Conservation (phyloP, 2,797 vertebrate genomes). For the Poecilia picta region DNA sequence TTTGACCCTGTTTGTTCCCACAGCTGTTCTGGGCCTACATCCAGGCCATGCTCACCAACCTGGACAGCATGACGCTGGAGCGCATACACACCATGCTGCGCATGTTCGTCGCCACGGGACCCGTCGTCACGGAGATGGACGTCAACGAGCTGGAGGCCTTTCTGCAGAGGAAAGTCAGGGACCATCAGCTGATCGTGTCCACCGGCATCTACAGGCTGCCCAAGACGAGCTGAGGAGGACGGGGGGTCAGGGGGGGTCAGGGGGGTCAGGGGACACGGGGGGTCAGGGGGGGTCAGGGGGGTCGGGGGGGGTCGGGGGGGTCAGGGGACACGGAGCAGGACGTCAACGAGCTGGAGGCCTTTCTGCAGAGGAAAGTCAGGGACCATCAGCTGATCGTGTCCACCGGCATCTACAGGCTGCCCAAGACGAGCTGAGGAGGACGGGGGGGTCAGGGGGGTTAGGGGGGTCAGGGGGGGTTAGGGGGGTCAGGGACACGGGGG, state of each 20-base stretch:
- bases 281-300: too few species aligned
- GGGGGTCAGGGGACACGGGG: too few species aligned
- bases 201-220: slow-evolving; percentile 93
- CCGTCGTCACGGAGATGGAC: slow-evolving; percentile 93
- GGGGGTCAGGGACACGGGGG: too few species aligned
- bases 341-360: too few species aligned
- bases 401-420: too few species aligned
- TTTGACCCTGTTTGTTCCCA: background rate
- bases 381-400: too few species aligned
- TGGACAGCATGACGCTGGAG: slow-evolving; percentile 95
- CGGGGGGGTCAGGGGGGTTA: too few species aligned
- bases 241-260: background rate
- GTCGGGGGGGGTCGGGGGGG: too few species aligned
- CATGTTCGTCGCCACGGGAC: slow-evolving; percentile 95
- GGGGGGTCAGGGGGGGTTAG: too few species aligned
- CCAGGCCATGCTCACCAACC: slow-evolving; percentile 98
- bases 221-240: slow-evolving; percentile 76
- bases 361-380: too few species aligned
- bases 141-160: slow-evolving; percentile 94
- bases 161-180: slow-evolving; percentile 93
- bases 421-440: too few species aligned
- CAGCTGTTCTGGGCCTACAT: slow-evolving; percentile 99
- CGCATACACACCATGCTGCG: slow-evolving; percentile 97
- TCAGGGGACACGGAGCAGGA: too few species aligned
- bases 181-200: slow-evolving; percentile 90